These are phyloP conservation scores for Gallinago undulata DNA, from an alignment of 2,113 vertebrate genomes.

Conservation along the genomic window DNA sequence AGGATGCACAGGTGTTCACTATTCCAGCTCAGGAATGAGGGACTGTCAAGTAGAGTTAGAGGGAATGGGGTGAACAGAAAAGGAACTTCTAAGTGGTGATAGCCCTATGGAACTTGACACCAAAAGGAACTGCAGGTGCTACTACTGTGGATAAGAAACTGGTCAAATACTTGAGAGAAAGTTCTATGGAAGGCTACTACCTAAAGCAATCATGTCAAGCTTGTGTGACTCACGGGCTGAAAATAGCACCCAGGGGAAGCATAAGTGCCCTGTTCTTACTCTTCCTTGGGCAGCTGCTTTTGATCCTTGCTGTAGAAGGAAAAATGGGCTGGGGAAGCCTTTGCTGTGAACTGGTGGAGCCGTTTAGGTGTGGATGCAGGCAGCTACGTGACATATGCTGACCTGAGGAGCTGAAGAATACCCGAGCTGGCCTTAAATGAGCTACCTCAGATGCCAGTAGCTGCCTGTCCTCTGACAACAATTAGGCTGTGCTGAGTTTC, in stretches of 20 bases:
- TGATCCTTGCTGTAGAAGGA: not conserved
- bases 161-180: not conserved
- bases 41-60: not conserved
- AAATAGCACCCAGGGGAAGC: conserved; percentile 7
- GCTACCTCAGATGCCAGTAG: not conserved
- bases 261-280: not conserved
- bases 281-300: conserved; percentile 24
- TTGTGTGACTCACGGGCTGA: not conserved
- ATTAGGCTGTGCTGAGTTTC: not conserved
- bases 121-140: not conserved
- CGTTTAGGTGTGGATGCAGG: not conserved
- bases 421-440: not conserved
- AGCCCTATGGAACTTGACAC: not conserved
- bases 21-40: not conserved
- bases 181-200: not conserved
- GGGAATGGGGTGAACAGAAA: not conserved
- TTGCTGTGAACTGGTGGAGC: not conserved
- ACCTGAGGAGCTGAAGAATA: not conserved
- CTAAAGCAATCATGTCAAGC: not conserved
- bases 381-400: not conserved
- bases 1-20: not conserved
- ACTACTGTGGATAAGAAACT: not conserved
- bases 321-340: not conserved
- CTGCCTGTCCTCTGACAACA: not conserved
- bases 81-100: not conserved